phyloP scores from a whole-genome alignment of 2,888 invertebrate genomes.

The Napeogenes sylphis region DNA sequence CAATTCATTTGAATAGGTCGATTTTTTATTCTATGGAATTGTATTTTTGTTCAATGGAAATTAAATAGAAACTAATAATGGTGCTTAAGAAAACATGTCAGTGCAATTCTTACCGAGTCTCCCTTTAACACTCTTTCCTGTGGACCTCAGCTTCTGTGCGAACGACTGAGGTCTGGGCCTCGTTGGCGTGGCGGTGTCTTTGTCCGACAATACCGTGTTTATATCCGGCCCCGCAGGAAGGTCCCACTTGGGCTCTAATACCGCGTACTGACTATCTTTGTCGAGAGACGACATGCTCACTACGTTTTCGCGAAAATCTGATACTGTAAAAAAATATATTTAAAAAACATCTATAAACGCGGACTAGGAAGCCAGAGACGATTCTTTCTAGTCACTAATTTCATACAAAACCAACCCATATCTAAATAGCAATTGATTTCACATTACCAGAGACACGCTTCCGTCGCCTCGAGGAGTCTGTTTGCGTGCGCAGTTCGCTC shows the following conservation, averaged over 20 bases:
- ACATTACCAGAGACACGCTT: constrained; percentile 60
- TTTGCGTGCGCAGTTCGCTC: constrained; percentile 87
- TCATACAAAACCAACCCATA: constrained; percentile 11
- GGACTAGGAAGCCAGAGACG: too few relatives aligned
- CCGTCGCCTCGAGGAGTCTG: constrained; percentile 59
- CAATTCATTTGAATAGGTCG: too few relatives aligned
- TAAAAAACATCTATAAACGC: neutral
- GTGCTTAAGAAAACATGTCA: neutral
- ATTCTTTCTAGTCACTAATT: neutral
- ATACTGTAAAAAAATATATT: constrained; percentile 54
- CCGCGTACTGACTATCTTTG: constrained; percentile 53
- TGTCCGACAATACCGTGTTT: constrained; percentile 32
- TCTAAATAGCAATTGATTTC: neutral
- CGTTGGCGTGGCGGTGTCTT: constrained; percentile 60
- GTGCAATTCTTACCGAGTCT: constrained; percentile 61
- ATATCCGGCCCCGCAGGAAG: constrained; percentile 31
- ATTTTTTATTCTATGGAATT: too few relatives aligned
- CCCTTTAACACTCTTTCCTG: constrained; percentile 89
- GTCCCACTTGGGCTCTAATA: constrained; percentile 58
- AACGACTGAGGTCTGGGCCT: constrained; percentile 86
- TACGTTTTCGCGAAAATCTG: constrained; percentile 80
- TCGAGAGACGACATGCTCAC: constrained; percentile 66
- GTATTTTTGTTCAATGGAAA: neutral
- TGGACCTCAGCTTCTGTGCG: constrained; percentile 90
- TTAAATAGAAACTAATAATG: neutral